Conservation (phyloP, 2,888 invertebrate genomes). For the Harpalus rufipes region DNA sequence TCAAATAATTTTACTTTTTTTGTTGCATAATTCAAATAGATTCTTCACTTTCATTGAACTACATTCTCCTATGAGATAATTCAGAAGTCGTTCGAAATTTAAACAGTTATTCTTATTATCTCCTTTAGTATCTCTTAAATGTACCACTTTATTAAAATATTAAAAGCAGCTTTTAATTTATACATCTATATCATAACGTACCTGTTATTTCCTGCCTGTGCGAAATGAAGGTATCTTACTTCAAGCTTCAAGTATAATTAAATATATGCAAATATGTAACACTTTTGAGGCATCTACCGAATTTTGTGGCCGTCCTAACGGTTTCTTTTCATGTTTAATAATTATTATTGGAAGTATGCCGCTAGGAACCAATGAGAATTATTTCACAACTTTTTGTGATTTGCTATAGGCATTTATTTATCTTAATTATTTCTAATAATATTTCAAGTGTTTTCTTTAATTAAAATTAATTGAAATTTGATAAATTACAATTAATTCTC, state of each 20-base stretch:
- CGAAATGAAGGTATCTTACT: background rate
- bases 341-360: background rate
- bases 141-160: background rate
- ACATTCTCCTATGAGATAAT: constrained; percentile 40
- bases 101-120: background rate
- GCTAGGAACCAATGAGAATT: background rate
- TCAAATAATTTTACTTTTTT: constrained; percentile 12
- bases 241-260: background rate
- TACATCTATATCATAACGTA: background rate
- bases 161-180: background rate
- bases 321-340: background rate
- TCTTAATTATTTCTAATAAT: background rate
- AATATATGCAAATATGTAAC: constrained; percentile 14
- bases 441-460: too few species aligned
- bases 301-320: constrained; percentile 4
- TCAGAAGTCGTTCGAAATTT: background rate
- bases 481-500: too few species aligned
- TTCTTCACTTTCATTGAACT: constrained; percentile 30
- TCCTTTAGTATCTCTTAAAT: background rate
- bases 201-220: background rate
- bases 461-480: too few species aligned
- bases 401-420: background rate
- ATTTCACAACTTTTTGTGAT: background rate
- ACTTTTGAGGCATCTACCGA: background rate
- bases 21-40: constrained; percentile 19